These are phyloP conservation scores for Aphelenchoides fujianensis DNA, from an alignment of 1,140 invertebrate genomes.

Conservation along the genomic window DNA sequence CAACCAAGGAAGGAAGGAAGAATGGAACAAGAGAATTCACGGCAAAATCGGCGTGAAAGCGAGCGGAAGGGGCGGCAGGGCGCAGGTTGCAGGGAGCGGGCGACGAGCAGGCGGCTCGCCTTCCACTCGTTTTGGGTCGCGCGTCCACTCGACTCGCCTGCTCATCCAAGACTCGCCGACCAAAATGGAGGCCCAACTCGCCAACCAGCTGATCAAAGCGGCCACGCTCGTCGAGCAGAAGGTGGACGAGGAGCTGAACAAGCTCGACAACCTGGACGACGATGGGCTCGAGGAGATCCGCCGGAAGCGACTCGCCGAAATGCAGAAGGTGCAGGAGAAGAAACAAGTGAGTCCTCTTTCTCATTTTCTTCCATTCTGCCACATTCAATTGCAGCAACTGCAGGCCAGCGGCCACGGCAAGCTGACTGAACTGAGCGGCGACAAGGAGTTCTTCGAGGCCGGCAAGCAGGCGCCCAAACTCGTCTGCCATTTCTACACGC, in stretches of 20 bases:
- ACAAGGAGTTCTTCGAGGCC: slow-evolving; percentile 30
- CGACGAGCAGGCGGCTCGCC: too few relatives aligned
- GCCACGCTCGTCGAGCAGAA: slow-evolving; percentile 29
- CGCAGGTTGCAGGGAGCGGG: too few relatives aligned
- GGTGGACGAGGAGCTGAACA: slow-evolving; percentile 21
- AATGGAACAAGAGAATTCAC: too few relatives aligned
- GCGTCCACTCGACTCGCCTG: too few relatives aligned
- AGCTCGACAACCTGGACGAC: slow-evolving; percentile 24
- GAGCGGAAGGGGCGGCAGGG: too few relatives aligned
- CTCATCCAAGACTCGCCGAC: too few relatives aligned
- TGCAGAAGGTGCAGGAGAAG: slow-evolving; percentile 18
- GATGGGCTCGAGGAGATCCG: slow-evolving; percentile 30
- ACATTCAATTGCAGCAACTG: slow-evolving; percentile 15
- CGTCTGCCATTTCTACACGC: slow-evolving; percentile 26
- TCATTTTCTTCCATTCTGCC: neutral
- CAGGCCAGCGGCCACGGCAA: slow-evolving; percentile 23
- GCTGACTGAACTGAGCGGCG: slow-evolving; percentile 26
- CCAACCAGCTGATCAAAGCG: slow-evolving; percentile 20
- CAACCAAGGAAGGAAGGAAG: too few relatives aligned
- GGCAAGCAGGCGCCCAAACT: slow-evolving; percentile 22
- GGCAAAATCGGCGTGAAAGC: too few relatives aligned
- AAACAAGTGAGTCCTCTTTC: slow-evolving; percentile 3
- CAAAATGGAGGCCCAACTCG: slow-evolving; percentile 18
- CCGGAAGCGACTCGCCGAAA: slow-evolving; percentile 19
- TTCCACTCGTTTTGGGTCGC: too few relatives aligned